Conservation (phyloP, 2,888 invertebrate species). For the Anoncus sp. region DNA sequence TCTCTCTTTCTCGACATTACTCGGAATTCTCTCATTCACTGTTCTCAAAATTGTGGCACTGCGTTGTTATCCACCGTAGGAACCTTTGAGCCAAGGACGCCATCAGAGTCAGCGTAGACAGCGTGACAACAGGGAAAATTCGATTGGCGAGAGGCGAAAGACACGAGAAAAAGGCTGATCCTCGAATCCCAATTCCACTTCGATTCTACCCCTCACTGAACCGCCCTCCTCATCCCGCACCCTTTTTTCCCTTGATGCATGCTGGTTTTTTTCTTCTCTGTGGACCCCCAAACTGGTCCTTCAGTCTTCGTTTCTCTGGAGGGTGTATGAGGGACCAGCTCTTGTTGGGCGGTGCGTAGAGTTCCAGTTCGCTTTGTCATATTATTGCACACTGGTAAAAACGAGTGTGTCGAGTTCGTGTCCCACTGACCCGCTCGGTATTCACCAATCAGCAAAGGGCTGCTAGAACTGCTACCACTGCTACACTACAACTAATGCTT, state of each 20-base stretch:
- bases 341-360: constrained; percentile 41
- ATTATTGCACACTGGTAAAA: constrained; percentile 38
- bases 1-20: constrained; percentile 6
- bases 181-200: constrained; percentile 64
- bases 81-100: constrained; percentile 33
- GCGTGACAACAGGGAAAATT: constrained; percentile 65
- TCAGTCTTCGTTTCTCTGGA: constrained; percentile 3
- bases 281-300: constrained; percentile 36
- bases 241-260: constrained; percentile 48
- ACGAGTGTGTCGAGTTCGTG: constrained; percentile 67
- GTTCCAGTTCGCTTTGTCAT: constrained; percentile 58
- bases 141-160: constrained; percentile 59
- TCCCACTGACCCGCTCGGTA: constrained; percentile 78
- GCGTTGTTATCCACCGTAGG: constrained; percentile 23
- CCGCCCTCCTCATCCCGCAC: constrained; percentile 52
- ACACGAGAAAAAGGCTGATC: constrained; percentile 50
- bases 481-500: constrained; percentile 34
- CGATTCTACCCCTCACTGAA: constrained; percentile 44
- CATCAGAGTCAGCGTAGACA: constrained; percentile 41
- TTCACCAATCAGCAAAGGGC: constrained; percentile 68
- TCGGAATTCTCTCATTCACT: constrained; percentile 33
- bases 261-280: constrained; percentile 52
- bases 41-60: constrained; percentile 38
- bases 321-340: constrained; percentile 29
- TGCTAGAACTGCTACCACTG: constrained; percentile 13